Base-by-base conservation (phyloP, 2,113 vertebrate species). In the Parotia lawesii region DNA sequence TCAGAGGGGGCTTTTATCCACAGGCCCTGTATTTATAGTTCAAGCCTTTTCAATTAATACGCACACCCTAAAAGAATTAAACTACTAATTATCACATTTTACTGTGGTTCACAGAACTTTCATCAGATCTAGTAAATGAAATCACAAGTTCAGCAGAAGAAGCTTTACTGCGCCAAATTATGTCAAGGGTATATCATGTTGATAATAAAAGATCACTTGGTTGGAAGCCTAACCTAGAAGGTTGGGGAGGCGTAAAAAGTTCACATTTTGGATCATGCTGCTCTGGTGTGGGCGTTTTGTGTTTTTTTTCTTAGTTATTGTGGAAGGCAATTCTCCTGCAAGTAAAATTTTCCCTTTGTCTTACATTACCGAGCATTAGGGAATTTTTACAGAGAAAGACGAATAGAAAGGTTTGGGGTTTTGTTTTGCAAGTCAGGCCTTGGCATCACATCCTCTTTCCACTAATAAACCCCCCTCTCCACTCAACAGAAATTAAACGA, bases 1-100 rank as follows among this genome's bases (percentile, higher is more conserved):
- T 97, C 94, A 96, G 85, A 95, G 90, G 94, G 91, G 92, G 96
- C 96, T 98, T 98, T 98, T 97, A 98, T 97, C 97, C 96, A 91
- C 94, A 92, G 95, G 93, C 96, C 87, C 94, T 95, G 76, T 97
- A 97, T 97, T 98, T 98, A 97, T 92, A 98, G 94, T 97, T 95
- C 94, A 97, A 97, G 91, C 76, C 96, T 97, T 97, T 98, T 97
- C 96, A 97, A 98, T 97, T 97, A 97, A 97, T 96, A 95, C 73
- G 89, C 85, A 95, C 97, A 96, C 95, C 92, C 95, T 95, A 95
- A 93, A 97, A 94, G 92, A 97, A 98, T 98, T 97, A 98, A 97
- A 97, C 93, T 96, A 95, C 95, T 97, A 97, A 98, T 97, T 97
- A 97, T 97, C 94, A 92, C 97, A 95, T 97, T 97, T 97, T 97